These are phyloP conservation scores for Tiphia femorata DNA, from an alignment of 2,888 invertebrate genomes.

Conservation along the genomic window DNA sequence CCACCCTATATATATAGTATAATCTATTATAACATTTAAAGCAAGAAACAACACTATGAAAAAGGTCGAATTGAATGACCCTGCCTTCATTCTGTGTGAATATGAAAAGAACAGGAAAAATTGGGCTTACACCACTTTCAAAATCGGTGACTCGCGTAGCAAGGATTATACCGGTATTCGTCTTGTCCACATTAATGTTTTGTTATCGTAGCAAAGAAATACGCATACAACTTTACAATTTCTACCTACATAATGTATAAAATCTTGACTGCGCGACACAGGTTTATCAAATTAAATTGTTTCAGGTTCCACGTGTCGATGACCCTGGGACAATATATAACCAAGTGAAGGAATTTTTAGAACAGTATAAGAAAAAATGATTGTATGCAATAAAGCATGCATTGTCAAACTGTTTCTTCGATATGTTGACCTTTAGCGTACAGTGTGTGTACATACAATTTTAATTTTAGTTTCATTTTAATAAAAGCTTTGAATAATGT, in stretches of 20 bases:
- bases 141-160: too few species aligned
- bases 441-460: conserved; percentile 3
- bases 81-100: too few species aligned
- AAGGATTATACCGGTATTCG: too few species aligned
- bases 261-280: not conserved
- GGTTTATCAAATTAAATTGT: conserved; percentile 33
- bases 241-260: not conserved
- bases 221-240: not conserved
- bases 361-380: conserved; percentile 75
- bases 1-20: too few species aligned
- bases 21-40: too few species aligned
- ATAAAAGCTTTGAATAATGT: not conserved
- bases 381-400: too few species aligned
- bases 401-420: too few species aligned
- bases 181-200: not conserved
- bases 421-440: not conserved
- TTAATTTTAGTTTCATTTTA: not conserved
- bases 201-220: not conserved
- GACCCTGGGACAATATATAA: conserved; percentile 82
- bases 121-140: too few species aligned
- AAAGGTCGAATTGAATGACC: too few species aligned
- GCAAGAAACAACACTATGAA: too few species aligned
- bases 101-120: too few species aligned
- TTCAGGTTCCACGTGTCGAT: conserved; percentile 87
- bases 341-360: conserved; percentile 78